Percentiles rank a stretch among this genome's conserved stretches.
Evolutionary conservation across 1,140 invertebrate genomes (phyloP).

Genomic region (Nebria ingens): DNA sequence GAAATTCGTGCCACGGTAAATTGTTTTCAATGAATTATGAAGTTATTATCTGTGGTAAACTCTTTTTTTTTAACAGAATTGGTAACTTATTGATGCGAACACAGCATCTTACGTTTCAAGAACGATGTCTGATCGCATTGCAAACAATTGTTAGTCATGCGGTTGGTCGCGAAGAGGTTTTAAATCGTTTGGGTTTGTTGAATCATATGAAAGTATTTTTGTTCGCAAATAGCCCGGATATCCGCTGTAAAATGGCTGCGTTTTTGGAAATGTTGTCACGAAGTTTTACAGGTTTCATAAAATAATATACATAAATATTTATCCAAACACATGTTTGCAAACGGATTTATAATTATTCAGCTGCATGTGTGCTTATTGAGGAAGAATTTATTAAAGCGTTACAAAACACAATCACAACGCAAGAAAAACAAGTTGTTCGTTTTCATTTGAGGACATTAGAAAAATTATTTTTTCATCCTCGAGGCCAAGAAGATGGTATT

Average conservation of each 20-base stretch:
- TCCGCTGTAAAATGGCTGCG: conserved; percentile 22
- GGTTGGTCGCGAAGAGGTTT: conserved; percentile 24
- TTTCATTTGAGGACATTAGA: conserved; percentile 24
- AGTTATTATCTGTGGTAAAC: conserved; percentile 16
- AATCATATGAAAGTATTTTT: conserved; percentile 19
- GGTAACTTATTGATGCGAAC: conserved; percentile 20
- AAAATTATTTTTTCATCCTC: conserved; percentile 21
- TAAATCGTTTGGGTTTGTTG: conserved; percentile 20
- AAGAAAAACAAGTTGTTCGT: conserved; percentile 17
- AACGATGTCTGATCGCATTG: conserved; percentile 22
- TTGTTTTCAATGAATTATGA: conserved; percentile 26
- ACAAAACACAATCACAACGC: conserved; percentile 19
- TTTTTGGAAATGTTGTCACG: conserved; percentile 21
- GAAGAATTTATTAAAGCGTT: conserved; percentile 22
- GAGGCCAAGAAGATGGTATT: conserved; percentile 23
- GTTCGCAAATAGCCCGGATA: conserved; percentile 17
- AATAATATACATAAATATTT: not conserved
- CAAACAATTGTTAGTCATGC: conserved; percentile 20
- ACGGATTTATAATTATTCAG: conserved; percentile 14
- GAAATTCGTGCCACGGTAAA: conserved; percentile 6
- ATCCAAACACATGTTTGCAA: not conserved
- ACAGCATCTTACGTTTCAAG: conserved; percentile 20
- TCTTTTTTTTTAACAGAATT: conserved; percentile 19
- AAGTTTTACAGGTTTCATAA: conserved; percentile 21
- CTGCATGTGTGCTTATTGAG: conserved; percentile 24